Evolutionary conservation across 1,140 invertebrate species (phyloP).

Genomic region (Manduca sexta): DNA sequence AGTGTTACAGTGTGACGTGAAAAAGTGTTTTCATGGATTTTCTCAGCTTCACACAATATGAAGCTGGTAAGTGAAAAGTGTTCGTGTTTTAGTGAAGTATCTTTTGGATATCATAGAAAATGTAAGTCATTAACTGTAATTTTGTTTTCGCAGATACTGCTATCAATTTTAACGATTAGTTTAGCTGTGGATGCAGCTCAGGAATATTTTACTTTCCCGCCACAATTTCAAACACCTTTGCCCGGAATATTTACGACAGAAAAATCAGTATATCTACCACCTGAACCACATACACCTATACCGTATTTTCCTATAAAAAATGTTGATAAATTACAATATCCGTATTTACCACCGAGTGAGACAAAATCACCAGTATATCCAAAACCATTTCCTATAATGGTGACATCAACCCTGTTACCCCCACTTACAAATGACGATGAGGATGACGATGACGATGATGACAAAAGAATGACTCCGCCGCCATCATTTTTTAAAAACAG

Average conservation of each 20-base stretch:
- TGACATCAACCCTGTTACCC: conserved; percentile 38
- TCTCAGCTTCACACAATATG: conserved; percentile 55
- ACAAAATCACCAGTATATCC: conserved; percentile 47
- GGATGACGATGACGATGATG: conserved; percentile 27
- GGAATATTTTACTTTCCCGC: conserved; percentile 45
- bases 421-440: conserved; percentile 28
- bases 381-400: conserved; percentile 38
- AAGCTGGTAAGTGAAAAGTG: conserved; percentile 60
- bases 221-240: conserved; percentile 43
- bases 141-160: conserved; percentile 46
- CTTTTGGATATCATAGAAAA: conserved; percentile 13
- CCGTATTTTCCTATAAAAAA: conserved; percentile 53
- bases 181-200: conserved; percentile 25
- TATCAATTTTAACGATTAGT: conserved; percentile 31
- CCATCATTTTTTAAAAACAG: conserved; percentile 14
- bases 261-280: conserved; percentile 50
- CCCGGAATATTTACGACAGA: conserved; percentile 40
- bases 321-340: conserved; percentile 43
- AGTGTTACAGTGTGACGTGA: conserved; percentile 53
- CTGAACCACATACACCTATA: conserved; percentile 46
- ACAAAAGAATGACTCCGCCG: conserved; percentile 15
- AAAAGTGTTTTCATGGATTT: conserved; percentile 18
- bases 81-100: conserved; percentile 33
- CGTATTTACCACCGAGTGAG: conserved; percentile 41
- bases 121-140: conserved; percentile 23